These are phyloP conservation scores for Ciconia boyciana DNA, from an alignment of 2,113 vertebrate genomes.

Conservation along the genomic window DNA sequence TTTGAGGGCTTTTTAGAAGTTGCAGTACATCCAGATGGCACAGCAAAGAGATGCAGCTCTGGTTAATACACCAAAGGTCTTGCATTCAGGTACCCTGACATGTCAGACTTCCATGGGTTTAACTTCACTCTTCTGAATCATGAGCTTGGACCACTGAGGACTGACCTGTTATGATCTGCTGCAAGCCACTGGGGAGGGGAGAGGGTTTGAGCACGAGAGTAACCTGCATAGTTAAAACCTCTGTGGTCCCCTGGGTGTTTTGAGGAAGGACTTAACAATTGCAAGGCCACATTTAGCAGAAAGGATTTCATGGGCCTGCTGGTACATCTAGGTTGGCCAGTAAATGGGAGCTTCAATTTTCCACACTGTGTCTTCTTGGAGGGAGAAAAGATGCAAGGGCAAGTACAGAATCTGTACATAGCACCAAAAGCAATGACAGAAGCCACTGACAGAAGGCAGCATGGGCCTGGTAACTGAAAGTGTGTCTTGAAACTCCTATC, in stretches of 20 bases:
- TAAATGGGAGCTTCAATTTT: not conserved
- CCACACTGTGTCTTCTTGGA: not conserved
- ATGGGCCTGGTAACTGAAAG: not conserved
- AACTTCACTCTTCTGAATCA: constrained; percentile 3
- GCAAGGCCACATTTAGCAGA: not conserved
- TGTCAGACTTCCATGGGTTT: not conserved
- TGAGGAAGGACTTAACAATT: not conserved
- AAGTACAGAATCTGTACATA: not conserved
- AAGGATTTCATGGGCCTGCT: not conserved
- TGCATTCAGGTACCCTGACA: not conserved
- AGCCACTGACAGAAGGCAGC: not conserved
- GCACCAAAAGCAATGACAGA: not conserved
- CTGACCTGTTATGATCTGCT: not conserved
- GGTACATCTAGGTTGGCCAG: not conserved
- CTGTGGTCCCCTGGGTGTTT: not conserved
- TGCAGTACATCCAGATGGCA: constrained; percentile 25
- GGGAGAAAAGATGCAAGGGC: not conserved
- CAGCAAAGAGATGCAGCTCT: constrained; percentile 27
- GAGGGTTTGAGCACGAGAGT: not conserved
- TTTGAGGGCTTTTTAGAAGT: not conserved
- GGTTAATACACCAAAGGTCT: not conserved
- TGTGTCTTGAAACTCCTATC: not conserved
- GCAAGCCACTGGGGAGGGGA: not conserved
- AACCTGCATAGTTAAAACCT: not conserved
- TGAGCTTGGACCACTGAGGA: not conserved